These are phyloP conservation scores for Phocoena sinus DNA, from an alignment of 2,113 vertebrate species.

Conservation along the genomic window DNA sequence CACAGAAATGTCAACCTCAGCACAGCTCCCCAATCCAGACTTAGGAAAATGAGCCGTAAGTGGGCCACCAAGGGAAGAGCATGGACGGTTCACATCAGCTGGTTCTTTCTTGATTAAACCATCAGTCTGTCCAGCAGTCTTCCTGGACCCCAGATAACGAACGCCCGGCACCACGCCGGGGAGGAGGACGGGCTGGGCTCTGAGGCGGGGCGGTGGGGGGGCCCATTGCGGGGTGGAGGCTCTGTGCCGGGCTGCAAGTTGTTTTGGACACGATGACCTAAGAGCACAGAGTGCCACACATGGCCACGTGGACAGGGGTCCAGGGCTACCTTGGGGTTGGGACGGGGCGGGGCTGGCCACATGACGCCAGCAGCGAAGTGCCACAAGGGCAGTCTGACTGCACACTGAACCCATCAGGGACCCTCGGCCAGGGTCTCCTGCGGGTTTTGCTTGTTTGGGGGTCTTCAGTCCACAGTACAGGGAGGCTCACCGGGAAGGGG, in stretches of 20 bases:
- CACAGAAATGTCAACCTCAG: background rate
- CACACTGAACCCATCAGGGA: too few relatives aligned
- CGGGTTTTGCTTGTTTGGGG: fast-evolving
- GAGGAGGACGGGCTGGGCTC: background rate
- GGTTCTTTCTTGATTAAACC: background rate
- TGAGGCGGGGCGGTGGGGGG: fast-evolving
- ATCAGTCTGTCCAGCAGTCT: background rate
- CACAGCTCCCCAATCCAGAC: background rate
- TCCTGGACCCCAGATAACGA: fast-evolving
- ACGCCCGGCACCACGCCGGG: fast-evolving
- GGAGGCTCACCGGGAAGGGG: background rate
- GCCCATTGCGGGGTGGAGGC: fast-evolving
- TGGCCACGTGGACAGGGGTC: background rate
- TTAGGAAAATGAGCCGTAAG: background rate
- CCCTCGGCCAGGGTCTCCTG: background rate
- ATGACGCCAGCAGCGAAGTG: background rate
- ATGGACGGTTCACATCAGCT: background rate
- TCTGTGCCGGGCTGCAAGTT: background rate
- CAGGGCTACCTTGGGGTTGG: background rate
- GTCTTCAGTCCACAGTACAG: background rate
- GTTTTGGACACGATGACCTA: background rate
- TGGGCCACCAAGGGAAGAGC: background rate
- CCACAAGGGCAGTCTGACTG: background rate
- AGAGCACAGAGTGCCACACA: fast-evolving
- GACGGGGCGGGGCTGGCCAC: fast-evolving